phyloP scores from a whole-genome alignment of 2,888 invertebrate genomes.

The Candidula unifasciata region DNA sequence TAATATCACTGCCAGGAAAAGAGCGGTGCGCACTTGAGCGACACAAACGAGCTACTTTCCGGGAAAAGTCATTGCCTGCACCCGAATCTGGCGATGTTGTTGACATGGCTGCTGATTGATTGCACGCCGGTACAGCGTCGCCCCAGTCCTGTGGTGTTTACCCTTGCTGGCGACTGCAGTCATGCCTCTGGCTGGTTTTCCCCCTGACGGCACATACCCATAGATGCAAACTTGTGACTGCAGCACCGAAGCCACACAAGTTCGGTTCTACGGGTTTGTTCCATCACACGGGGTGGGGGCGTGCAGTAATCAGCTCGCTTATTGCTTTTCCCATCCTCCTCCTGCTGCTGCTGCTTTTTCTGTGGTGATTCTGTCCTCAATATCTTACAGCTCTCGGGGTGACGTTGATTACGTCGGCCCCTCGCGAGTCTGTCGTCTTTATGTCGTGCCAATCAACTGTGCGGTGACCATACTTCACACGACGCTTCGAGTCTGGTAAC shows the following conservation, averaged over 20 bases:
- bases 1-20: too few species aligned
- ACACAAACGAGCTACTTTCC: neutral
- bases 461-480: too few species aligned
- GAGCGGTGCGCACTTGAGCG: neutral
- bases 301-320: neutral
- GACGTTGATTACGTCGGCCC: too few species aligned
- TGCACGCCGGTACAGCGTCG: neutral
- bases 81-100: neutral
- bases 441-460: too few species aligned
- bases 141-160: neutral
- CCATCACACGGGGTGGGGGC: slow-evolving; percentile 11
- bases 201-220: slow-evolving; percentile 49
- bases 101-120: neutral
- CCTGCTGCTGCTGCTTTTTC: too few species aligned
- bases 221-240: slow-evolving; percentile 54
- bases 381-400: neutral
- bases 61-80: slow-evolving; percentile 13
- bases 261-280: slow-evolving; percentile 56
- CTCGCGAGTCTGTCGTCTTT: too few species aligned
- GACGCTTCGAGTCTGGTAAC: too few species aligned
- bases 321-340: too few species aligned
- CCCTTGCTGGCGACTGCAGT: neutral
- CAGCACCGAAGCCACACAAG: slow-evolving; percentile 46
- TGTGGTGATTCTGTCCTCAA: neutral
- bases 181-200: slow-evolving; percentile 4